These are phyloP conservation scores for Potamilus streckersoni DNA, from an alignment of 1,140 invertebrate genomes.

Conservation along the genomic window DNA sequence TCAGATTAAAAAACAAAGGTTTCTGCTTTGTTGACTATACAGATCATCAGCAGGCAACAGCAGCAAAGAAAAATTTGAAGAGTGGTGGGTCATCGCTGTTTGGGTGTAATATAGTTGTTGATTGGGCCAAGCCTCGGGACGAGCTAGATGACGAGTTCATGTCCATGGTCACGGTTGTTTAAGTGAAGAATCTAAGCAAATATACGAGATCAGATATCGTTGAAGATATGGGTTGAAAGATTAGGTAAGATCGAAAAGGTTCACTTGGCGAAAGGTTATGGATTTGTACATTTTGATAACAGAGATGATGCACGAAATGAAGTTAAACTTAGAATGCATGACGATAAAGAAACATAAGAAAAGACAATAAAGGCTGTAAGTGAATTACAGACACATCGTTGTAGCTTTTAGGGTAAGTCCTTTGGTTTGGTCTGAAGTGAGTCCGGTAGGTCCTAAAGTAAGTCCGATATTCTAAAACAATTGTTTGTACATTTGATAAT, in stretches of 20 bases:
- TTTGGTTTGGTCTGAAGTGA: too few species aligned
- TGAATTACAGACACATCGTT: too few species aligned
- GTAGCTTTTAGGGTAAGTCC: too few species aligned
- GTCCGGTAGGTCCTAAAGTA: too few species aligned
- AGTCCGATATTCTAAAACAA: too few species aligned
- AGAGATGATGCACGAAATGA: constrained; percentile 22
- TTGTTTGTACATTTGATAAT: too few species aligned
- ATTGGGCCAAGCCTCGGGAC: constrained; percentile 87
- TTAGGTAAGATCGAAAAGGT: constrained; percentile 63
- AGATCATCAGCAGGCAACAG: constrained; percentile 73
- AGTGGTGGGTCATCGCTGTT: constrained; percentile 58
- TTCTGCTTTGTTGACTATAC: constrained; percentile 73
- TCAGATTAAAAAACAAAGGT: constrained; percentile 79
- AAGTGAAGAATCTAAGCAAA: constrained; percentile 70
- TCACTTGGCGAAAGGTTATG: constrained; percentile 69
- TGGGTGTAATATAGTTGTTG: constrained; percentile 69
- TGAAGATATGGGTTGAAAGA: constrained; percentile 56
- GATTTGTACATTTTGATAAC: constrained; percentile 69
- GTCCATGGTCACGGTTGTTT: constrained; percentile 73
- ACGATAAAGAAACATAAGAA: too few species aligned
- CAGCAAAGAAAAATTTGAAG: constrained; percentile 67
- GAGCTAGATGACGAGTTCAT: constrained; percentile 79
- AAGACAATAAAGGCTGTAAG: too few species aligned
- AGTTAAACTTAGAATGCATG: too few species aligned
- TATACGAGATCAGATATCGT: constrained; percentile 68